These are phyloP conservation scores for Oncorhynchus gorbuscha DNA, from an alignment of 2,113 vertebrate genomes.

Conservation along the genomic window DNA sequence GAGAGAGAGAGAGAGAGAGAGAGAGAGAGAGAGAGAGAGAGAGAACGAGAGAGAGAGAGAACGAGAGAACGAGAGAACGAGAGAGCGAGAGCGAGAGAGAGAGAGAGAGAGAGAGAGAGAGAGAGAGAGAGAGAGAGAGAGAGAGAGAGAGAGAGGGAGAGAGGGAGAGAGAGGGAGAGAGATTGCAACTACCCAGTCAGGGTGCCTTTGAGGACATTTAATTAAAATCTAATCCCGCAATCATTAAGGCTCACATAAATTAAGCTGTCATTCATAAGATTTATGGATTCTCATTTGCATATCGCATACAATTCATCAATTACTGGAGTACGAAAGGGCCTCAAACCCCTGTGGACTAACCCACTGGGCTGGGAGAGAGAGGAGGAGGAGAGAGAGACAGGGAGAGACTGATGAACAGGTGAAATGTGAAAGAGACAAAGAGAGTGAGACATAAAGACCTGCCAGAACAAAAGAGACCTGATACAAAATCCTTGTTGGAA, in stretches of 20 bases:
- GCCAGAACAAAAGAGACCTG: too few relatives aligned
- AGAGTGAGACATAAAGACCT: conserved; percentile 6
- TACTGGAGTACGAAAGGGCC: conserved; percentile 99
- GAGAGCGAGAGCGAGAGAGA: background rate
- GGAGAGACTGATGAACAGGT: background rate
- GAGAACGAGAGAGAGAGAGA: background rate
- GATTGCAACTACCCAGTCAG: conserved; percentile 79
- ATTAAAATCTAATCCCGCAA: conserved; percentile 99
- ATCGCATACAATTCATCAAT: conserved; percentile 99
- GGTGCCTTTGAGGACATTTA: conserved; percentile 99
- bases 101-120: background rate
- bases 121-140: background rate
- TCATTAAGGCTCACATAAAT: conserved; percentile 99
- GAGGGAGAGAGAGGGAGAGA: background rate
- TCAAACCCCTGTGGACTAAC: too few relatives aligned
- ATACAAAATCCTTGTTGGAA: too few relatives aligned
- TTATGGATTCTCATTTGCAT: conserved; percentile 99
- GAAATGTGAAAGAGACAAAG: background rate
- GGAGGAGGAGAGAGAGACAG: background rate
- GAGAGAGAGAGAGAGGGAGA: fast-evolving
- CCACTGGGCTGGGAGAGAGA: background rate
- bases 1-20: too few relatives aligned
- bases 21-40: too few relatives aligned
- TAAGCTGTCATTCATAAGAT: conserved; percentile 99
- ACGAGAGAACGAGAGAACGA: background rate